Evolutionary conservation across 2,797 vertebrate species (phyloP), one percentile per base, ranked within the genome.

Genomic region (Cichlasoma orientale): DNA sequence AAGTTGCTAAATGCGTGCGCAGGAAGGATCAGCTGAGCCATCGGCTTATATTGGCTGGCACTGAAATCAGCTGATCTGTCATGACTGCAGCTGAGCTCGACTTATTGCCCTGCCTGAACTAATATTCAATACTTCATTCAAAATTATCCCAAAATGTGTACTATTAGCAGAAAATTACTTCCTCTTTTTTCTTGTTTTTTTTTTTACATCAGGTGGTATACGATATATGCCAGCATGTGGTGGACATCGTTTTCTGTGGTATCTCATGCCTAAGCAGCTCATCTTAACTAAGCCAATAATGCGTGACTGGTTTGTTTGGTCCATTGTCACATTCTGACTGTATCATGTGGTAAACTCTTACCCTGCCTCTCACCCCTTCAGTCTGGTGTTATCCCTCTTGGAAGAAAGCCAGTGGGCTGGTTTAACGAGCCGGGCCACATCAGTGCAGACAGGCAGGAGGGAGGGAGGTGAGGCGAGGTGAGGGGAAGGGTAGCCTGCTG

Each of bases 321-420:
- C 75, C 58, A 27, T 59, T 85, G 88, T 85, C 85, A 82, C 68
- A 77, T 88, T 87, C 85, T 41, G 83, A 66, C 78, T 82, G 83
- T 82, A 88, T 92, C 82, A 91, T 87, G 90, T 80, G 88, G 88
- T 90, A 85, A 90, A 92, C 86, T 86, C 83, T 92, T 92, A 89
- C 66, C 86, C 89, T 83, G 82, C 55, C 85, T 88, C 88, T 91
- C 88, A 90, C 90, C 88, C 85, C 83, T 89, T 74, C 89, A 89
- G 79, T 90, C 90, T 88, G 85, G 77, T 86, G 50, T 90, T 88
- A 92, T 78, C 90, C 89, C 85, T 68, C 56, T 55, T 90, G 89
- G 92, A 85, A 86, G 54, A 71, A 77, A 90, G 88, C 90, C 90
- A 92, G 54, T 27, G 54, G 71, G 74, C 61, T 79, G 59, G 82